Evolutionary conservation across 2,797 vertebrate genomes (phyloP), one percentile per base, ranked within the genome.

Genomic region (Darevskia mixta): DNA sequence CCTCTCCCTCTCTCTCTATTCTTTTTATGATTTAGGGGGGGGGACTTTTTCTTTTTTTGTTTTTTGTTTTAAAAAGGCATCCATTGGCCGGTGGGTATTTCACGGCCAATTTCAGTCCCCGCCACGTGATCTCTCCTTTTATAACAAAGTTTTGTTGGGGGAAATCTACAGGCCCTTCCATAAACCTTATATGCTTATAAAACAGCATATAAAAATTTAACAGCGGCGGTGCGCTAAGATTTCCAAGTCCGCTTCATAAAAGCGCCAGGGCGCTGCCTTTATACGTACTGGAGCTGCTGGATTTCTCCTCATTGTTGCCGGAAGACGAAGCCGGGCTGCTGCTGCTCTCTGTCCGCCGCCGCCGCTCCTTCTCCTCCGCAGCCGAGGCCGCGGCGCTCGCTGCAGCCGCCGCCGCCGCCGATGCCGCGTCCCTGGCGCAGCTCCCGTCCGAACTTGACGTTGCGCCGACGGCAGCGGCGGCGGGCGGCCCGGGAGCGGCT

Each of bases 121-220:
- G 98, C 97, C 98, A 99, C 98, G 98, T 99, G 98, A 99, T 99
- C 98, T 96, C 96, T 97, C 97, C 97, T 98, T 98, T 98, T 99
- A 98, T 98, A 98, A 98, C 97, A 98, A 98, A 98, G 98, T 99
- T 99, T 98, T 98, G 98, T 98, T 98, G 97, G 98, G 98, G 97
- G 97, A 98, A 98, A 99, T 98, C 97, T 98, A 98, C 98, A 98
- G 98, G 98, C 96, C 98, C 98, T 55, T 98, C 98, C 97, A 99
- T 99, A 99, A 99, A 99, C 98, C 98, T 98, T 97, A 97, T 98
- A 98, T 97, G 98, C 98, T 98, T 99, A 99, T 99, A 99, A 99
- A 99, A 99, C 98, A 98, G 98, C 98, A 98, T 98, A 99, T 99
- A 99, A 99, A 98, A 96, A 94, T 98, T 99, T 99, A 99, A 99